These are phyloP conservation scores for Psilanteris sp. DNA, from an alignment of 1,140 invertebrate species.

Conservation along the genomic window DNA sequence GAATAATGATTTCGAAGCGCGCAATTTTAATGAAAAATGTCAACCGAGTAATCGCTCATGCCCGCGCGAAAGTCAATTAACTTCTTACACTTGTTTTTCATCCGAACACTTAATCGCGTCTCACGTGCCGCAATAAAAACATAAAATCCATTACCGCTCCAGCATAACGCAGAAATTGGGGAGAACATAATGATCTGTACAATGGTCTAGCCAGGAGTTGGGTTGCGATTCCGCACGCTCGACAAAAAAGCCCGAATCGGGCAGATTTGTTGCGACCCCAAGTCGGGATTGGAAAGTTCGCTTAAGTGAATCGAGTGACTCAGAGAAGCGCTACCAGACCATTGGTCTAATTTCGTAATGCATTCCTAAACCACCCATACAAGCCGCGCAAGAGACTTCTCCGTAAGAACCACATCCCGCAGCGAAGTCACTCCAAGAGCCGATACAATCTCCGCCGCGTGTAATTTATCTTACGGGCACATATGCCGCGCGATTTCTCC, in stretches of 20 bases:
- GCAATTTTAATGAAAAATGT: conserved; percentile 21
- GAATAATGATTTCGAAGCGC: conserved; percentile 11
- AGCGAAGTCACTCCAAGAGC: conserved; percentile 27
- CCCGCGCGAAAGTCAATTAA: conserved; percentile 35
- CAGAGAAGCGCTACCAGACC: conserved; percentile 16
- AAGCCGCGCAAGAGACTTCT: conserved; percentile 22
- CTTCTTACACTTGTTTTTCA: conserved; percentile 41
- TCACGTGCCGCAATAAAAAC: conserved; percentile 30
- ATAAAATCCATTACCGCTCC: conserved; percentile 35
- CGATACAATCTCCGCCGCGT: conserved; percentile 46
- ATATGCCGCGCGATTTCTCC: conserved; percentile 32
- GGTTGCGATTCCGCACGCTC: background rate
- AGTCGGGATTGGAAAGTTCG: conserved; percentile 29
- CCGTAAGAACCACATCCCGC: conserved; percentile 40
- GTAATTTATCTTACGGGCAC: conserved; percentile 64
- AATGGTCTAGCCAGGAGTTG: background rate
- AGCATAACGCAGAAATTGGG: conserved; percentile 27
- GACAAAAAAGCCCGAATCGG: conserved; percentile 22
- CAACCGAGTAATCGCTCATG: conserved; percentile 18
- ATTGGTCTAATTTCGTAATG: conserved; percentile 72
- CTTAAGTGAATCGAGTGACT: conserved; percentile 68
- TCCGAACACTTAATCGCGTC: conserved; percentile 10
- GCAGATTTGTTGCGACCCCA: conserved; percentile 27
- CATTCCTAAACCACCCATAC: conserved; percentile 58
- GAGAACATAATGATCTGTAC: conserved; percentile 17